A percentile compares a stretch with the other conserved stretches of the same genome.
Conservation (phyloP, 2,113 vertebrate genomes). For the Pogonocichla stellata region DNA sequence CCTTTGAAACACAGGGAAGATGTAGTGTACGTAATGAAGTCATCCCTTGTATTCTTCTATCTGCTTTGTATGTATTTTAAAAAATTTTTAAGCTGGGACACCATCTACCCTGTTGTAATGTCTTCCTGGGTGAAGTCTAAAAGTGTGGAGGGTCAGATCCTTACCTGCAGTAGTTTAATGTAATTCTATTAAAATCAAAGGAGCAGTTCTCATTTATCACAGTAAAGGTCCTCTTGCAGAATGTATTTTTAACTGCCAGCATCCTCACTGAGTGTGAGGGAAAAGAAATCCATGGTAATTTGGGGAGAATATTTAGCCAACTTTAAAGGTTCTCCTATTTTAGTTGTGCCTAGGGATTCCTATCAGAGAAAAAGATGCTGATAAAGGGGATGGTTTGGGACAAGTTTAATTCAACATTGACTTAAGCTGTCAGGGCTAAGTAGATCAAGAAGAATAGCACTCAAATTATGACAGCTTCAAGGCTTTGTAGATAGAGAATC, state of each 20-base stretch:
- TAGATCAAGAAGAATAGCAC: slow-evolving; percentile 2
- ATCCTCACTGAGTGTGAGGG: neutral
- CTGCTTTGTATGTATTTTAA: neutral
- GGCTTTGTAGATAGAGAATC: neutral
- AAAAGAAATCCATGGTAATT: neutral
- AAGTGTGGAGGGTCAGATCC: neutral
- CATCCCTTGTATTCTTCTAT: neutral
- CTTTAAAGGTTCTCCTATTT: neutral
- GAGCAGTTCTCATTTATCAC: neutral
- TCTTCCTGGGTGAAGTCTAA: neutral
- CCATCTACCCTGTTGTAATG: neutral
- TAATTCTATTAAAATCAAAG: neutral
- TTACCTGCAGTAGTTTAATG: neutral
- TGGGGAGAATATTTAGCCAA: neutral
- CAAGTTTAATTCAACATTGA: neutral
- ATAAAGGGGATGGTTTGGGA: neutral
- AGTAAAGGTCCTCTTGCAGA: neutral
- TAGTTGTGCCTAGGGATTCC: neutral
- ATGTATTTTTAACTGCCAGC: neutral
- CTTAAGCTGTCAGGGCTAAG: neutral
- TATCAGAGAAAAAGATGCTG: neutral
- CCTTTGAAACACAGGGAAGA: neutral
- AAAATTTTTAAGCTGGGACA: neutral
- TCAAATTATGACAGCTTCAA: neutral
- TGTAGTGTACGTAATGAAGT: neutral